These are phyloP conservation scores for Harlomillsia oculata DNA, from an alignment of 1,140 invertebrate genomes.

Conservation along the genomic window DNA sequence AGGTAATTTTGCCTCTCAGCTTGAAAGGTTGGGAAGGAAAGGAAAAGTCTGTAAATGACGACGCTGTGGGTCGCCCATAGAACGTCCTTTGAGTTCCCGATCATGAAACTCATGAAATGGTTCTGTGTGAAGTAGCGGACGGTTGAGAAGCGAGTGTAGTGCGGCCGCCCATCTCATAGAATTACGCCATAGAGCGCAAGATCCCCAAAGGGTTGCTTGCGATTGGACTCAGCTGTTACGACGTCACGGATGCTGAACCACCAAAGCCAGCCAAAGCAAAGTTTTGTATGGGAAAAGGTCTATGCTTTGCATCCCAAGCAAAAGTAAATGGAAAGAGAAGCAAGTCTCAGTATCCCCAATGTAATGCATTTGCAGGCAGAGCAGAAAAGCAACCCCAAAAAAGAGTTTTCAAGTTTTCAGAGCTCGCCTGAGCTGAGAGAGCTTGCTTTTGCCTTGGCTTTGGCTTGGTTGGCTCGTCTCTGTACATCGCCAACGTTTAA, in stretches of 20 bases:
- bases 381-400: too few relatives aligned
- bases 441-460: not conserved
- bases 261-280: not conserved
- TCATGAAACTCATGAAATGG: not conserved
- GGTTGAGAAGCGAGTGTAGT: constrained; percentile 2
- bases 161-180: not conserved
- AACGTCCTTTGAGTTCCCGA: not conserved
- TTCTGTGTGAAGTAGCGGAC: constrained; percentile 9
- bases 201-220: constrained; percentile 1
- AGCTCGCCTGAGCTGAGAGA: not conserved
- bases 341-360: not conserved
- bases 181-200: constrained; percentile 21
- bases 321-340: too few relatives aligned
- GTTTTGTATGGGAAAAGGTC: constrained; percentile 12
- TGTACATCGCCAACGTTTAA: constrained; percentile 18
- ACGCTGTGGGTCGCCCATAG: constrained; percentile 22
- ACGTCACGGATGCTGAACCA: constrained; percentile 17
- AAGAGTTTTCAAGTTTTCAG: not conserved
- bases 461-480: not conserved
- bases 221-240: constrained; percentile 29
- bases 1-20: not conserved
- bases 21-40: not conserved
- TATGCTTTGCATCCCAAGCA: not conserved
- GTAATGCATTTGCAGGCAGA: too few relatives aligned
- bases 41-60: constrained; percentile 22